Percentiles rank a stretch among this genome's conserved stretches.
phyloP scores from a whole-genome alignment of 2,113 vertebrate species.

The Pipa parva region DNA sequence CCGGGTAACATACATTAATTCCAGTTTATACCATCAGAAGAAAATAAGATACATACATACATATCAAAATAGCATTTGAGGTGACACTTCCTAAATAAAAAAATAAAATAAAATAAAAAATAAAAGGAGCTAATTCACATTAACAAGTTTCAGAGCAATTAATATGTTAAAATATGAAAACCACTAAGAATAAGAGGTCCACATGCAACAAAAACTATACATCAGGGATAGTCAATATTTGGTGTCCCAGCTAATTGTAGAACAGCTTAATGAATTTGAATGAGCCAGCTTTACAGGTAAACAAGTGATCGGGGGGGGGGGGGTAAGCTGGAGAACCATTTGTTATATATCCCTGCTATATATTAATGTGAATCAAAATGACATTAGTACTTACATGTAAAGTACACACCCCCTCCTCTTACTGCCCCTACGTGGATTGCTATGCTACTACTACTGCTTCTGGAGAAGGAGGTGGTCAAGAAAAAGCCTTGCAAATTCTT shows the following conservation, averaged over 20 bases:
- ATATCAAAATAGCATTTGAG: constrained; percentile 78
- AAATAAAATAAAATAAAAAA: no score
- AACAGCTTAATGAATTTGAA: background rate
- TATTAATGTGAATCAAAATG: constrained; percentile 51
- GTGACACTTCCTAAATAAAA: constrained; percentile 85
- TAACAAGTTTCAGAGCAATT: constrained; percentile 57
- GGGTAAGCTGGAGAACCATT: background rate
- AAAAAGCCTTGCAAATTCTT: background rate
- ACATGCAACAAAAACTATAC: constrained; percentile 52
- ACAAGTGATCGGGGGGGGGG: no score
- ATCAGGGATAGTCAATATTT: constrained; percentile 42
- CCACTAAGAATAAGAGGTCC: constrained; percentile 55
- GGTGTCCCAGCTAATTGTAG: background rate
- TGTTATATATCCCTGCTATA: background rate
- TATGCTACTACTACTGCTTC: constrained; percentile 5
- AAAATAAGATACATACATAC: constrained; percentile 53
- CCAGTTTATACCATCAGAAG: constrained; percentile 62
- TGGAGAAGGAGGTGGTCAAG: background rate
- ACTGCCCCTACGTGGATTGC: background rate
- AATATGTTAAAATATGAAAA: constrained; percentile 56
- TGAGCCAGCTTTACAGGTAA: no score
- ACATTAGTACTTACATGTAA: constrained; percentile 16
- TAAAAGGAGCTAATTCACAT: constrained; percentile 71
- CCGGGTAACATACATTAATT: constrained; percentile 61
- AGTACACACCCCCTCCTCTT: constrained; percentile 14